Evolutionary conservation across 2,888 invertebrate species (phyloP).

Genomic region (Timandra comae): DNA sequence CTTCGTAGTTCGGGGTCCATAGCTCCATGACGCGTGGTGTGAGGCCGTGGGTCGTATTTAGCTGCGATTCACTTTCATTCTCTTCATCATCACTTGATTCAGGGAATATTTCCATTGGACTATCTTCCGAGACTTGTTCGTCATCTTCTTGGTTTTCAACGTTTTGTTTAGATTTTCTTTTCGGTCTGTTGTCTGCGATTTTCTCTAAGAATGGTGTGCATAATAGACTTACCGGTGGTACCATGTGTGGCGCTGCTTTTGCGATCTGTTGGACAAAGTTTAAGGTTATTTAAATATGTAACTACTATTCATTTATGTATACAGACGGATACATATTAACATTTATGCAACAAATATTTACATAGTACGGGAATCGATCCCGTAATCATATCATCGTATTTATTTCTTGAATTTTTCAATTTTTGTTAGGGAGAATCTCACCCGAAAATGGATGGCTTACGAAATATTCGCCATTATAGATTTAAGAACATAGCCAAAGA

Average conservation of each 20-base stretch:
- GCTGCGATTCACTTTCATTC: constrained; percentile 13
- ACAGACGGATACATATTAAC: too few relatives aligned
- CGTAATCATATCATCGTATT: too few relatives aligned
- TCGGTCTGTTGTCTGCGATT: constrained; percentile 40
- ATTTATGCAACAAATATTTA: too few relatives aligned
- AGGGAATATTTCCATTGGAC: constrained; percentile 36
- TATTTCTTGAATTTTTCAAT: too few relatives aligned
- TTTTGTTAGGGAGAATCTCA: too few relatives aligned
- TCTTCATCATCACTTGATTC: constrained; percentile 56
- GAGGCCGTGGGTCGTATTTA: constrained; percentile 25
- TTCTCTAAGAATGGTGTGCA: constrained; percentile 61
- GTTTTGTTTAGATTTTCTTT: constrained; percentile 14
- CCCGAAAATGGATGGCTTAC: too few relatives aligned
- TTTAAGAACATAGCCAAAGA: too few relatives aligned
- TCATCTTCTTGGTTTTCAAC: constrained; percentile 28
- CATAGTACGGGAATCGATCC: too few relatives aligned
- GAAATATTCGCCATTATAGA: too few relatives aligned
- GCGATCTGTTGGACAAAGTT: constrained; percentile 46
- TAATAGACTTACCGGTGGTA: constrained; percentile 59
- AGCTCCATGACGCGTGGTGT: constrained; percentile 43
- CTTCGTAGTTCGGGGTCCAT: constrained; percentile 62
- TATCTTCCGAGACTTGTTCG: constrained; percentile 25
- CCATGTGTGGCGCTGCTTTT: constrained; percentile 62
- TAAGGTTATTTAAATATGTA: constrained; percentile 11
- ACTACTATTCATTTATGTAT: too few relatives aligned